A percentile compares a stretch with the other conserved stretches of the same genome.
Conservation (phyloP, 1,140 invertebrate genomes). For the Sarcophaga bullata region DNA sequence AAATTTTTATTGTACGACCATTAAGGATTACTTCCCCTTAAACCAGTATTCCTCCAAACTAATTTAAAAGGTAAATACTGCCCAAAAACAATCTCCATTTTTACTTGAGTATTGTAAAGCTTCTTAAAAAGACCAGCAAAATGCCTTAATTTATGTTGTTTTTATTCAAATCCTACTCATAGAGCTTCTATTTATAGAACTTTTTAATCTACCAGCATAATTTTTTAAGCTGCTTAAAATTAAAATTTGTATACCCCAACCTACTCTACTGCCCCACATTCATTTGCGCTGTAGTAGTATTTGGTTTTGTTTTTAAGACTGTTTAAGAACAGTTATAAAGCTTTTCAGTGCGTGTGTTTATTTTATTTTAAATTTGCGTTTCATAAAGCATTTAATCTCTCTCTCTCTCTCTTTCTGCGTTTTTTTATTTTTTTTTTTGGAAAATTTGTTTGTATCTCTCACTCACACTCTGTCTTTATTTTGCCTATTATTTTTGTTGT, state of each 20-base stretch:
- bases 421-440: neutral
- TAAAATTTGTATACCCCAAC: neutral
- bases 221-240: neutral
- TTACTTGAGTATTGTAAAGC: too few relatives aligned
- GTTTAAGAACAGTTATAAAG: neutral
- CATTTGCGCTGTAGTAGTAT: neutral
- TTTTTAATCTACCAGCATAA: neutral
- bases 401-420: too few relatives aligned
- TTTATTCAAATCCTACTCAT: neutral
- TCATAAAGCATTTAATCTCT: slow-evolving; percentile 6
- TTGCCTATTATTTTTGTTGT: too few relatives aligned
- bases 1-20: too few relatives aligned
- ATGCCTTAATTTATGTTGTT: neutral
- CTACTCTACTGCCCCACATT: neutral
- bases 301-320: neutral
- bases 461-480: neutral
- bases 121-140: neutral
- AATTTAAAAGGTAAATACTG: too few relatives aligned
- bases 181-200: neutral
- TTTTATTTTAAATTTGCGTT: neutral
- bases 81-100: too few relatives aligned
- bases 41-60: too few relatives aligned
- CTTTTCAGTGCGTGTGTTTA: neutral
- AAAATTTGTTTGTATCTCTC: neutral
- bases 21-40: too few relatives aligned